These are phyloP conservation scores for Colossoma macropomum DNA, from an alignment of 2,113 vertebrate genomes.

Conservation along the genomic window DNA sequence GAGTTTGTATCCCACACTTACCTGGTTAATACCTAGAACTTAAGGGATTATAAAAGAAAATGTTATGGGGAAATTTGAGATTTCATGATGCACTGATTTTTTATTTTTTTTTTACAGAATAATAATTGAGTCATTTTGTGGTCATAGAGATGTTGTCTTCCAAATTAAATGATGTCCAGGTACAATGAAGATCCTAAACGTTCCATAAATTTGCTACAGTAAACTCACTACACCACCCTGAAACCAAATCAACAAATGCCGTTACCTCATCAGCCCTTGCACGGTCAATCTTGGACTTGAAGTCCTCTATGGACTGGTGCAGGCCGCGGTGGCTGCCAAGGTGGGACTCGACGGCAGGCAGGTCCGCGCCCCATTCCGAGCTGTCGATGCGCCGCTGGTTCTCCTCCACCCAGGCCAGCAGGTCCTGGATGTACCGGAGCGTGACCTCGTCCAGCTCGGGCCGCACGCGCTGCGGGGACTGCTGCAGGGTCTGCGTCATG, in stretches of 20 bases:
- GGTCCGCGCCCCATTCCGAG: constrained; percentile 88
- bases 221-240: neutral
- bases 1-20: no score
- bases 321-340: constrained; percentile 91
- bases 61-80: no score
- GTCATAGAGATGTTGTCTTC: no score
- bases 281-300: constrained; percentile 90
- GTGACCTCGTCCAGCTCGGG: constrained; percentile 86
- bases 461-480: constrained; percentile 65
- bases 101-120: no score
- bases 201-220: no score
- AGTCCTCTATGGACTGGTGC: constrained; percentile 91
- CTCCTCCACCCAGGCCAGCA: constrained; percentile 93
- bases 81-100: no score
- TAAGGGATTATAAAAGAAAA: no score
- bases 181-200: no score
- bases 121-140: no score
- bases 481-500: constrained; percentile 66
- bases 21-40: no score
- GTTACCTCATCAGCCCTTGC: constrained; percentile 85
- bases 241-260: neutral
- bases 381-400: constrained; percentile 85
- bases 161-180: no score
- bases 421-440: constrained; percentile 88
- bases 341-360: constrained; percentile 89